These are phyloP conservation scores for Macrophya alboannulata DNA, from an alignment of 2,888 invertebrate genomes.

Conservation along the genomic window DNA sequence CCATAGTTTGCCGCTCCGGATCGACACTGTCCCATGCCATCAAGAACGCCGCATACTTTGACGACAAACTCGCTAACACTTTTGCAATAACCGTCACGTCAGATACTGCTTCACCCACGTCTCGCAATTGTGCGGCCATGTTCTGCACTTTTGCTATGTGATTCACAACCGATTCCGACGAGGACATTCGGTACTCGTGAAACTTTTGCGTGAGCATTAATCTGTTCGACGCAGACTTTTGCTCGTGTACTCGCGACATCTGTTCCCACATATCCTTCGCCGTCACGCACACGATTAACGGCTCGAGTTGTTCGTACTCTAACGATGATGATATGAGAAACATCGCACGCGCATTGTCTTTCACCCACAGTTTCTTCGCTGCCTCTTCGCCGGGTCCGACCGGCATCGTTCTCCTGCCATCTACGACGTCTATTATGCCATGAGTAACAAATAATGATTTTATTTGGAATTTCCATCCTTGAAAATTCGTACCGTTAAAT, in stretches of 20 bases:
- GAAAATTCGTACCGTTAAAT: conserved; percentile 65
- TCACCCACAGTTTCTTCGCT: conserved; percentile 58
- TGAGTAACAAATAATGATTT: conserved; percentile 59
- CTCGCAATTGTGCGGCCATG: conserved; percentile 63
- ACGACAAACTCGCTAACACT: conserved; percentile 62
- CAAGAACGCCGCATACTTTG: conserved; percentile 60
- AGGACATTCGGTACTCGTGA: conserved; percentile 60
- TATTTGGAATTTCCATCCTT: conserved; percentile 65
- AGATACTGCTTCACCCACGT: conserved; percentile 61
- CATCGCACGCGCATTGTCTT: conserved; percentile 62
- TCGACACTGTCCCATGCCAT: conserved; percentile 64
- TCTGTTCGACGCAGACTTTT: conserved; percentile 63
- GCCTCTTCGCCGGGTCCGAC: conserved; percentile 20
- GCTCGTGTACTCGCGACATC: conserved; percentile 60
- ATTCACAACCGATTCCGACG: conserved; percentile 66
- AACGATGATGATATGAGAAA: conserved; percentile 62
- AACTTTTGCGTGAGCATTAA: conserved; percentile 62
- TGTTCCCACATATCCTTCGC: conserved; percentile 62
- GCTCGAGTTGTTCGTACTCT: conserved; percentile 59
- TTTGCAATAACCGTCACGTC: conserved; percentile 63
- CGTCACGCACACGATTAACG: conserved; percentile 60
- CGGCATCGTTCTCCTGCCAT: conserved; percentile 55
- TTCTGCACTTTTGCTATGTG: conserved; percentile 69
- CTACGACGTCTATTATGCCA: conserved; percentile 58
- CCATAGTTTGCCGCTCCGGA: conserved; percentile 59